Evolutionary conservation across 2,113 vertebrate genomes (phyloP), one percentile per base, ranked within the genome.

Genomic region (Sialia sialis): DNA sequence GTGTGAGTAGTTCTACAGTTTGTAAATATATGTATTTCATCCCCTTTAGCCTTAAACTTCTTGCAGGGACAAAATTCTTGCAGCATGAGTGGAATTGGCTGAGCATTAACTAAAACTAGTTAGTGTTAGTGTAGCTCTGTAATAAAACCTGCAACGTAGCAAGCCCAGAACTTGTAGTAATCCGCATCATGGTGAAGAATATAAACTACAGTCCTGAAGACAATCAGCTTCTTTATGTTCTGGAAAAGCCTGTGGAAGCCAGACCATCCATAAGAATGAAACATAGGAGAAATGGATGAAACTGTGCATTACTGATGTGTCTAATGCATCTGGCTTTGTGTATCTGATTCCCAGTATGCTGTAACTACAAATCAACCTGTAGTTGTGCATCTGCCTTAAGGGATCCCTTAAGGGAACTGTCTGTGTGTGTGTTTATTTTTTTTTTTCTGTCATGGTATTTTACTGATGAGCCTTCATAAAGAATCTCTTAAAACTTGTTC

Each of bases 341-440:
- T 60, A 10, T 51, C 30, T 39, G 64, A 26, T 59, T 79, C 25
- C 16, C 16, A 41, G n/a, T 20, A n/a, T 0, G 0, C 13, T 16
- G 21, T 62, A 63, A 32, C n/a, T 67, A 68, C 41, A 39, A 41
- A 58, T 32, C 21, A 66, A 0, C 16, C 26, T 55, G 16, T 7
- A 44, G 23, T 5, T 68, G 39, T 59, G 25, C 62, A 22, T 59
- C 49, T 75, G 49, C 39, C 46, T 60, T 44, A 52, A 76, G 76
- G 39, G 26, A 38, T 74, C 51, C n/a, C 34, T 44, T 58, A 52
- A 52, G 44, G n/a, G 23, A 67, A 39, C 6, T 36, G 63, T 17
- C 32, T 26, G 23, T 3, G 0, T 30, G 17, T 16, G 10, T 22
- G 46, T 48, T 58, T 27, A 3, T 17, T 76, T 27, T 70, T 77